Percentiles rank a stretch among this genome's conserved stretches.
Conservation (phyloP, 2,113 vertebrate genomes). For the Bungarus multicinctus region DNA sequence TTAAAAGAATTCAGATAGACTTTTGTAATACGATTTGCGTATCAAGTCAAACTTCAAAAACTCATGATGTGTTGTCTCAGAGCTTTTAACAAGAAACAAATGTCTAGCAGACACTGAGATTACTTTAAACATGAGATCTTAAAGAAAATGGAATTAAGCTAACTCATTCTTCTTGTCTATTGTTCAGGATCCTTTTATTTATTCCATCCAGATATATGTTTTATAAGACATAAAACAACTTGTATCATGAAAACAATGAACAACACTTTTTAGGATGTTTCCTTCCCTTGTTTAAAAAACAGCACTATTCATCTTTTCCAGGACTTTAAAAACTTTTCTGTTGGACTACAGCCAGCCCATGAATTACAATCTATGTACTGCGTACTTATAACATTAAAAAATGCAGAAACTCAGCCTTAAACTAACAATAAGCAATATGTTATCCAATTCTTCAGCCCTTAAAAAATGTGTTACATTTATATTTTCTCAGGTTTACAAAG, state of each 20-base stretch:
- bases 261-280: neutral
- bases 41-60: constrained; percentile 9
- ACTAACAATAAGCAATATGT: neutral
- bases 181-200: neutral
- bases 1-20: neutral
- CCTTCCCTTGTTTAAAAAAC: neutral
- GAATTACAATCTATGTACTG: neutral
- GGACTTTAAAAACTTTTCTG: neutral
- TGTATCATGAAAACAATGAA: neutral
- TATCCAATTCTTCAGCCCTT: neutral
- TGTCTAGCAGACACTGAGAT: constrained; percentile 11
- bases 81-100: constrained; percentile 19
- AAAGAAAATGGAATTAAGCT: constrained; percentile 2
- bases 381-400: neutral
- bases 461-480: neutral
- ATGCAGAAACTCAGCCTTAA: neutral
- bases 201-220: neutral
- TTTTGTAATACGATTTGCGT: neutral
- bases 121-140: constrained; percentile 1
- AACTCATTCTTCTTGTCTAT: neutral
- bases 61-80: neutral
- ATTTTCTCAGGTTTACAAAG: neutral
- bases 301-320: neutral
- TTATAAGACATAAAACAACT: neutral
- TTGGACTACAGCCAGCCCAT: neutral